These are phyloP conservation scores for Urocolius indicus DNA, from an alignment of 2,113 vertebrate species.

Conservation along the genomic window DNA sequence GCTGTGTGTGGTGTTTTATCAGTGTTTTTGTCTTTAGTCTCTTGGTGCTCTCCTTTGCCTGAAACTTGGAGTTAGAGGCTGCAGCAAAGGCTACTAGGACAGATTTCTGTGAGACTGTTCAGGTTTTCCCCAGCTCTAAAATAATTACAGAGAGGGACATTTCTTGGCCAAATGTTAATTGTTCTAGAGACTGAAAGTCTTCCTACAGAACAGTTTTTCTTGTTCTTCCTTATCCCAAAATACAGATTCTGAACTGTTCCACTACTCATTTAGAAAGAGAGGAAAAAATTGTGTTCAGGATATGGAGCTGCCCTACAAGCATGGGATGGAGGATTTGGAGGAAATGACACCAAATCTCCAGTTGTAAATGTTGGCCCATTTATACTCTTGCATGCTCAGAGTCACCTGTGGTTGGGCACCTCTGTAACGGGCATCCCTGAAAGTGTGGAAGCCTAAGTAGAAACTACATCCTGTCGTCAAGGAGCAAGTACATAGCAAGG, in stretches of 20 bases:
- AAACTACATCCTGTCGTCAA: not conserved
- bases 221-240: not conserved
- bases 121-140: not conserved
- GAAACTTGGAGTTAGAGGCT: rapidly evolving
- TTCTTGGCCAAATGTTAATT: not conserved
- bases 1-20: not conserved
- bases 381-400: not conserved
- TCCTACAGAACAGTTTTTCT: not conserved
- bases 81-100: not conserved
- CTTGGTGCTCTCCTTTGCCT: not conserved
- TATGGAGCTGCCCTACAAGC: not conserved
- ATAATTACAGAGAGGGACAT: not conserved
- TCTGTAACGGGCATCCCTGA: rapidly evolving
- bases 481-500: not conserved
- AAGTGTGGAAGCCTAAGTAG: rapidly evolving
- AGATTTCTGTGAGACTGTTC: not conserved
- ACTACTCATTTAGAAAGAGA: not conserved
- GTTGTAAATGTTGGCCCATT: not conserved
- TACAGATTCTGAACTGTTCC: not conserved
- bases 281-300: rapidly evolving
- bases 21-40: not conserved
- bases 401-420: not conserved
- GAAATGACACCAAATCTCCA: rapidly evolving
- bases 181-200: not conserved
- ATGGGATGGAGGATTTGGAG: not conserved